These are phyloP conservation scores for Venustaconcha ellipsiformis DNA, from an alignment of 1,140 invertebrate species.

Conservation along the genomic window DNA sequence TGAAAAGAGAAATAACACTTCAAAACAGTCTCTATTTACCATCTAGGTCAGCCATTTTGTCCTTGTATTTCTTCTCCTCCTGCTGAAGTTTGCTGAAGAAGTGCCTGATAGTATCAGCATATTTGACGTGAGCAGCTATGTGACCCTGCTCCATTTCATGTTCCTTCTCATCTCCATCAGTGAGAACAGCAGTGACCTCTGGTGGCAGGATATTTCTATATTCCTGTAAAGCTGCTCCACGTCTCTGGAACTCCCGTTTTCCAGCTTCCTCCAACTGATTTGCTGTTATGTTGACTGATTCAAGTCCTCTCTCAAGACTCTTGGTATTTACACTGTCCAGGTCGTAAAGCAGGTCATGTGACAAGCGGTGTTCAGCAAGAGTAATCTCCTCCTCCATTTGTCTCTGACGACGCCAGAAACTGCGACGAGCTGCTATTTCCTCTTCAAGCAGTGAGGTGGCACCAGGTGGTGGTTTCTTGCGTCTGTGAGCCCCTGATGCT, in stretches of 20 bases:
- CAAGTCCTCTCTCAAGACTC: slow-evolving; percentile 44
- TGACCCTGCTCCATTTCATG: slow-evolving; percentile 52
- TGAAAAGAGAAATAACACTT: background rate
- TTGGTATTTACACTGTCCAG: slow-evolving; percentile 48
- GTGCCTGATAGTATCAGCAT: slow-evolving; percentile 53
- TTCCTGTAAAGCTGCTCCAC: slow-evolving; percentile 59
- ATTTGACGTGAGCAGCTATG: slow-evolving; percentile 50
- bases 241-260: slow-evolving; percentile 58
- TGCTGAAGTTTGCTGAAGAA: slow-evolving; percentile 60
- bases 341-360: slow-evolving; percentile 45
- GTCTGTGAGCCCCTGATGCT: slow-evolving; percentile 55
- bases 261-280: slow-evolving; percentile 51
- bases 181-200: slow-evolving; percentile 58
- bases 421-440: slow-evolving; percentile 55
- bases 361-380: slow-evolving; percentile 51
- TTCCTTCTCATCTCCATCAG: slow-evolving; percentile 57
- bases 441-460: slow-evolving; percentile 64
- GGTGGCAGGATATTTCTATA: slow-evolving; percentile 54
- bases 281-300: slow-evolving; percentile 46
- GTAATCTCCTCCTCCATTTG: slow-evolving; percentile 58
- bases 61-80: slow-evolving; percentile 63
- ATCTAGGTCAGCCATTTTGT: slow-evolving; percentile 56
- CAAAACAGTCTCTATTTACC: slow-evolving; percentile 6
- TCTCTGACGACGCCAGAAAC: slow-evolving; percentile 61
- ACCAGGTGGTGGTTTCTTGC: slow-evolving; percentile 61